These are phyloP conservation scores for Drusus annulatus DNA, from an alignment of 1,140 invertebrate species.

Conservation along the genomic window DNA sequence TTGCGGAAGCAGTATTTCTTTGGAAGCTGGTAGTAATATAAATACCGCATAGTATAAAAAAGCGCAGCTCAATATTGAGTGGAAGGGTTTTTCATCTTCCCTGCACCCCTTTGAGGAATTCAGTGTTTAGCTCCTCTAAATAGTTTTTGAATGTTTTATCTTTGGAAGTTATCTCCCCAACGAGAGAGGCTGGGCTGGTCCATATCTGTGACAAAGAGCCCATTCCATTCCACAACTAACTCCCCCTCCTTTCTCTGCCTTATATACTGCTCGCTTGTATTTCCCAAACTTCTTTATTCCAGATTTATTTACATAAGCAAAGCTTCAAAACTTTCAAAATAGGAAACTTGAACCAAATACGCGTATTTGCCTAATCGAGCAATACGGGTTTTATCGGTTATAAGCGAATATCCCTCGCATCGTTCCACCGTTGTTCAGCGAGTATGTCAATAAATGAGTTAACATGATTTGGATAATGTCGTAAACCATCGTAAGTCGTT, in stretches of 20 bases:
- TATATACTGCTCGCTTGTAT: constrained; percentile 28
- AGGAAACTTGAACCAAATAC: constrained; percentile 23
- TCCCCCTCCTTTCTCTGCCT: neutral
- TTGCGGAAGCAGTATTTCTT: too few species aligned
- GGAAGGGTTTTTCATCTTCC: neutral
- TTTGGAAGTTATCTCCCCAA: constrained; percentile 28
- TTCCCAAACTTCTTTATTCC: constrained; percentile 47
- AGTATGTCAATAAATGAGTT: neutral
- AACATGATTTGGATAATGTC: too few species aligned
- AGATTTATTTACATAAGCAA: constrained; percentile 55
- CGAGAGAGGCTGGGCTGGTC: constrained; percentile 22
- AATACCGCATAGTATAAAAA: neutral
- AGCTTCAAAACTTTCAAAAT: constrained; percentile 53
- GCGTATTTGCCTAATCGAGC: constrained; percentile 46
- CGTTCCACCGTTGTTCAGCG: neutral
- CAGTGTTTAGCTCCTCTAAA: constrained; percentile 52
- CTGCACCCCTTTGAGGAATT: constrained; percentile 36
- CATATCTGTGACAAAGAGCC: constrained; percentile 21
- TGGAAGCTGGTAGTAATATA: too few species aligned
- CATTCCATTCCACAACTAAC: constrained; percentile 14
- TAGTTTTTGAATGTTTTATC: constrained; percentile 59
- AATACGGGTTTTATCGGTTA: constrained; percentile 39
- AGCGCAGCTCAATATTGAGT: neutral
- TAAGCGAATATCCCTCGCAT: neutral
- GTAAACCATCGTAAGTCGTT: too few species aligned